phyloP scores from a whole-genome alignment of 2,888 invertebrate genomes.

The Eulithis testata region DNA sequence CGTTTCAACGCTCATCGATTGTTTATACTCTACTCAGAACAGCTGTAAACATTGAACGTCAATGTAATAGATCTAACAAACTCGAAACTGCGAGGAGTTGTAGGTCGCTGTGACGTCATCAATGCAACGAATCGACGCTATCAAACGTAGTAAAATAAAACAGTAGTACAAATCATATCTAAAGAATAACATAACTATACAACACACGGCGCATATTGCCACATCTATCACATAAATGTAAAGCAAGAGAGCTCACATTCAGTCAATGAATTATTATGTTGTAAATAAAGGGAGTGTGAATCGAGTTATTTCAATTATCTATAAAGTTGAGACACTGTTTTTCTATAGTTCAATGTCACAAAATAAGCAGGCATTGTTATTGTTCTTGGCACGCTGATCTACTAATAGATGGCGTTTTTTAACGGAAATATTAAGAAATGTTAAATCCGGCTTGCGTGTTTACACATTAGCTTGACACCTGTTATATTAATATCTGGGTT shows the following conservation, averaged over 20 bases:
- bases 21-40: slow-evolving; percentile 23
- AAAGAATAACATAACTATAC: not conserved
- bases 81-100: slow-evolving; percentile 37
- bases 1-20: slow-evolving; percentile 15
- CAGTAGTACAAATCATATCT: slow-evolving; percentile 10
- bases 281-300: too few species aligned
- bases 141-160: slow-evolving; percentile 19
- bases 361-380: too few species aligned
- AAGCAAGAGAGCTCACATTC: not conserved
- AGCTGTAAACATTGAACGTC: slow-evolving; percentile 25
- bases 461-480: slow-evolving; percentile 35
- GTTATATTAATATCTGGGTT: slow-evolving; percentile 29
- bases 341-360: too few species aligned
- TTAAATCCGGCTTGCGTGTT: slow-evolving; percentile 21
- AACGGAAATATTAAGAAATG: not conserved
- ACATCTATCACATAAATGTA: too few species aligned
- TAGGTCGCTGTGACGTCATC: slow-evolving; percentile 49
- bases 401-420: too few species aligned
- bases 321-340: too few species aligned
- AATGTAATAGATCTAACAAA: slow-evolving; percentile 32
- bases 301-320: too few species aligned
- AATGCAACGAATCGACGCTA: slow-evolving; percentile 47
- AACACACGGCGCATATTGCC: too few species aligned
- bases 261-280: too few species aligned
- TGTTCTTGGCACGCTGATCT: too few species aligned